Conservation (phyloP, 1,140 invertebrate species). For the Caenorhabditis remanei region DNA sequence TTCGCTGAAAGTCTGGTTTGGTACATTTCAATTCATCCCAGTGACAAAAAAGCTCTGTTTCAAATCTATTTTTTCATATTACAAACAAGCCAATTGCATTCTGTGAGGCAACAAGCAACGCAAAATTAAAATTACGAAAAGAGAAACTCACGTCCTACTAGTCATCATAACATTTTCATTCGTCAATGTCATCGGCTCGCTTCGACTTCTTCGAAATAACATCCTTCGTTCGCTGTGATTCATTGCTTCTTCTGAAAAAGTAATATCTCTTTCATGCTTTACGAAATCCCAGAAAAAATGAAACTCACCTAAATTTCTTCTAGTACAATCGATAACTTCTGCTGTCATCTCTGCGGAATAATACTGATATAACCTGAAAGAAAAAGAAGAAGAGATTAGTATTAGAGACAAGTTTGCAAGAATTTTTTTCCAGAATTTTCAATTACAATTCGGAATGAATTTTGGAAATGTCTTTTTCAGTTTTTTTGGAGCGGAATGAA, state of each 20-base stretch:
- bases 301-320: conserved; percentile 36
- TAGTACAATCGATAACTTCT: conserved; percentile 23
- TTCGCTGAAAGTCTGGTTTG: too few relatives aligned
- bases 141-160: conserved; percentile 19
- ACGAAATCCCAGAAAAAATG: not conserved
- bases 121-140: not conserved
- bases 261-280: not conserved
- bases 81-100: too few relatives aligned
- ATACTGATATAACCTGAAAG: conserved; percentile 50
- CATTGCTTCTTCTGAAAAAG: conserved; percentile 6
- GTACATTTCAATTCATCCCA: too few relatives aligned
- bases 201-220: conserved; percentile 22
- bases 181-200: conserved; percentile 3
- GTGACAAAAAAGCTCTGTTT: too few relatives aligned
- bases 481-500: not conserved
- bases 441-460: conserved; percentile 2
- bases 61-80: too few relatives aligned
- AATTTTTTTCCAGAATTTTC: not conserved
- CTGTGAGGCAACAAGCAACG: too few relatives aligned
- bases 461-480: not conserved
- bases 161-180: conserved; percentile 28
- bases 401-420: not conserved
- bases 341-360: conserved; percentile 44
- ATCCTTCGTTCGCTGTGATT: conserved; percentile 1
- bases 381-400: not conserved